Evolutionary conservation across 1,140 invertebrate species (phyloP).

Genomic region (Venustaconcha ellipsiformis): DNA sequence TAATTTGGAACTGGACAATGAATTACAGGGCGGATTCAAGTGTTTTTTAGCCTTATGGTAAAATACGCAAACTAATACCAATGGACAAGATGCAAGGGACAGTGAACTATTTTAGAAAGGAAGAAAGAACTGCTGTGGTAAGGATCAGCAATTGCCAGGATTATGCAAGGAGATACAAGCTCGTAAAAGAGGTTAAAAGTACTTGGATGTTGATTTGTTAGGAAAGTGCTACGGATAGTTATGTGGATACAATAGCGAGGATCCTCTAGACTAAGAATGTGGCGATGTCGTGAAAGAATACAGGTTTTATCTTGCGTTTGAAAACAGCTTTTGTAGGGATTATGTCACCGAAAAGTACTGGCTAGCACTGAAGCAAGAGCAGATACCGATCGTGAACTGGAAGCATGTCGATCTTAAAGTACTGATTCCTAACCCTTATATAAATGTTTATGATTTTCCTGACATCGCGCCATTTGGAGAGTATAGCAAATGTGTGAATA

Average conservation of each 20-base stretch:
- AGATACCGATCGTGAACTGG: too few relatives aligned
- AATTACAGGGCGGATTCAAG: constrained; percentile 52
- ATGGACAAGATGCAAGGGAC: constrained; percentile 6
- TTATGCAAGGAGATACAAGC: constrained; percentile 71
- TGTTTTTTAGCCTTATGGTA: constrained; percentile 43
- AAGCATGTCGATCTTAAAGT: too few relatives aligned
- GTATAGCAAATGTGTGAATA: too few relatives aligned
- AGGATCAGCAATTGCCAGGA: constrained; percentile 77
- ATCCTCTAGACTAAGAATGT: constrained; percentile 38
- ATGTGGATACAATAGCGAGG: constrained; percentile 41
- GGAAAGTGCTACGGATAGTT: constrained; percentile 70
- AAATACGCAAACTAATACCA: constrained; percentile 12
- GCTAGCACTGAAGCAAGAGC: too few relatives aligned
- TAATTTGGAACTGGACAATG: constrained; percentile 56
- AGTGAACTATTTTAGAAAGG: constrained; percentile 20
- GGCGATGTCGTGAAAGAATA: constrained; percentile 74
- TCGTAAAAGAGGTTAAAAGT: constrained; percentile 71
- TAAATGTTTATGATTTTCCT: too few relatives aligned
- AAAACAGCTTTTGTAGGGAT: constrained; percentile 66
- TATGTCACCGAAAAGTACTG: constrained; percentile 47
- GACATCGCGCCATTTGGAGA: too few relatives aligned
- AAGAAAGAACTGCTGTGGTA: constrained; percentile 71
- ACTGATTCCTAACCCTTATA: too few relatives aligned
- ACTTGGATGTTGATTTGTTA: constrained; percentile 75
- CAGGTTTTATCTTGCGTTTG: constrained; percentile 82